Percentiles rank a stretch among this genome's conserved stretches.
These are phyloP conservation scores for Synanthedon formicaeformis DNA, from an alignment of 2,888 invertebrate genomes.

Conservation along the genomic window DNA sequence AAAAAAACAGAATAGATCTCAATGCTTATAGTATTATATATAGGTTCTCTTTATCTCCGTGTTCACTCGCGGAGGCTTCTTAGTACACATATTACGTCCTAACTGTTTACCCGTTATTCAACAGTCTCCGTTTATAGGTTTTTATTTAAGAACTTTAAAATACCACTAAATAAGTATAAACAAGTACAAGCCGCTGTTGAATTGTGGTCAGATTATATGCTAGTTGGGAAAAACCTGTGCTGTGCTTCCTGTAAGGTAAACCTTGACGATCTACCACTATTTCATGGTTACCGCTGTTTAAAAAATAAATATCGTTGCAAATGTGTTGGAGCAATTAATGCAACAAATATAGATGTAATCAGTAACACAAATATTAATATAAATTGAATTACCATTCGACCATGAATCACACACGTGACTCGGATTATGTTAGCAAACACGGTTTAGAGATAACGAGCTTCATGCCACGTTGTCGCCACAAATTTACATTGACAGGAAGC, in stretches of 20 bases:
- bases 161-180: too few relatives aligned
- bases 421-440: slow-evolving; percentile 17
- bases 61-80: too few relatives aligned
- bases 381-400: slow-evolving; percentile 33
- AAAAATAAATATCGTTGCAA: slow-evolving; percentile 10
- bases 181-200: too few relatives aligned
- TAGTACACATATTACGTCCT: too few relatives aligned
- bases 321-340: slow-evolving; percentile 18
- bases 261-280: background rate
- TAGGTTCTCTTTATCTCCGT: too few relatives aligned
- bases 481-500: slow-evolving; percentile 8
- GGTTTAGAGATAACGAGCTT: slow-evolving; percentile 17
- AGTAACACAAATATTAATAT: slow-evolving; percentile 34
- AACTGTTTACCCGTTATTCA: too few relatives aligned
- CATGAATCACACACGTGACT: slow-evolving; percentile 30
- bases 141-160: too few relatives aligned
- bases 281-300: background rate
- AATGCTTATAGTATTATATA: too few relatives aligned
- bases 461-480: slow-evolving; percentile 7
- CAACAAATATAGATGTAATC: slow-evolving; percentile 42
- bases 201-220: too few relatives aligned
- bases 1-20: too few relatives aligned
- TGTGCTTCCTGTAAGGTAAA: background rate
- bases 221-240: background rate
- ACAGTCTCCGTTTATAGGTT: too few relatives aligned